A percentile compares a stretch with the other conserved stretches of the same genome.
These are phyloP conservation scores for Drosophila atripex DNA, from an alignment of 2,888 invertebrate genomes.

Conservation along the genomic window DNA sequence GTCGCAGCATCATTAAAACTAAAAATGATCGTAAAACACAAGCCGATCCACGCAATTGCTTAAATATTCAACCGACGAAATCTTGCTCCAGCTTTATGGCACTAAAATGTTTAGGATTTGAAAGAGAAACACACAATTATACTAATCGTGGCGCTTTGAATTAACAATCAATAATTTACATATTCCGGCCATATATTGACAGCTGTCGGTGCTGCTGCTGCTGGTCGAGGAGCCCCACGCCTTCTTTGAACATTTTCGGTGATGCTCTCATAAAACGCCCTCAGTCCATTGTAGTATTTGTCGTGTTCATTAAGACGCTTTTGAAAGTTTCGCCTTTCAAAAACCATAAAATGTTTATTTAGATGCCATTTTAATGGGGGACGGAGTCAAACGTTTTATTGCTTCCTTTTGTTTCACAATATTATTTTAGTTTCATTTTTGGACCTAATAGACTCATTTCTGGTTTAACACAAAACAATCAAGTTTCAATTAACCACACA, in stretches of 20 bases:
- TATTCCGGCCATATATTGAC: conserved; percentile 46
- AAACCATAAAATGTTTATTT: conserved; percentile 50
- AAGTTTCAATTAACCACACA: conserved; percentile 68
- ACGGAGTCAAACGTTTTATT: conserved; percentile 47
- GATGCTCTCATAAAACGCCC: conserved; percentile 52
- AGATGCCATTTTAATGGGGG: conserved; percentile 41
- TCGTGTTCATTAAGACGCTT: conserved; percentile 44
- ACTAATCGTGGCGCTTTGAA: conserved; percentile 53
- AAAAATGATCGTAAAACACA: conserved; percentile 38
- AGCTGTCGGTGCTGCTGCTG: conserved; percentile 16
- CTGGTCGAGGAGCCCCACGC: conserved; percentile 12
- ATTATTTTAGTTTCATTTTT: conserved; percentile 41
- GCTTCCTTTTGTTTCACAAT: conserved; percentile 35
- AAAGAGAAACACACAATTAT: conserved; percentile 52
- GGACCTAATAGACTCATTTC: conserved; percentile 45
- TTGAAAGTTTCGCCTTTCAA: conserved; percentile 49
- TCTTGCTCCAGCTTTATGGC: conserved; percentile 25
- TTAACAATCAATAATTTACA: conserved; percentile 52
- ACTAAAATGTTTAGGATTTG: conserved; percentile 39
- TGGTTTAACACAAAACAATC: conserved; percentile 55
- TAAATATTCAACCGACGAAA: conserved; percentile 33
- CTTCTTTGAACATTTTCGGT: conserved; percentile 42
- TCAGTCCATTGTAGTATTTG: conserved; percentile 19
- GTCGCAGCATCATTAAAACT: conserved; percentile 35
- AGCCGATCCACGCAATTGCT: conserved; percentile 39